phyloP scores from a whole-genome alignment of 2,888 invertebrate genomes.

The Sympetrum striolatum region DNA sequence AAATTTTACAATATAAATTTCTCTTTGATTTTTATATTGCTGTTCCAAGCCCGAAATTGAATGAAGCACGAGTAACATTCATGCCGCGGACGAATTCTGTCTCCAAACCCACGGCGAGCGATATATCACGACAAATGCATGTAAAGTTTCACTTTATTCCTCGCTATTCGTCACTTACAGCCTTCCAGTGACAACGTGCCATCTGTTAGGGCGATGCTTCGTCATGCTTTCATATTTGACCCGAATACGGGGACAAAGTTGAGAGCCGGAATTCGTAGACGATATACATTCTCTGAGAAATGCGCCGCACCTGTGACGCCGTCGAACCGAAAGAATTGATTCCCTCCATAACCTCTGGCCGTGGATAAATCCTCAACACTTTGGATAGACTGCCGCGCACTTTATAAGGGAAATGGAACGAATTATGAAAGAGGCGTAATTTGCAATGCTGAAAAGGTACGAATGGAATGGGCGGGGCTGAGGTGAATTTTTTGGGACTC shows the following conservation, averaged over 20 bases:
- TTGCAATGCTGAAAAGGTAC: background rate
- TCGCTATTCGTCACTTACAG: background rate
- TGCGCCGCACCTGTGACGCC: background rate
- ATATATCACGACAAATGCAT: background rate
- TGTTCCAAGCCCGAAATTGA: background rate
- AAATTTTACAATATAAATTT: background rate
- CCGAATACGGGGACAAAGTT: background rate
- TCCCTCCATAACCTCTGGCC: background rate
- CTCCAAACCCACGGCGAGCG: background rate
- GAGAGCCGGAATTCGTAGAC: background rate
- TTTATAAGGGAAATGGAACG: background rate
- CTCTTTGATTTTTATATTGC: background rate
- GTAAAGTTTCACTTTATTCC: background rate
- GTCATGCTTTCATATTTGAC: background rate
- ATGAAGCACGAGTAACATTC: background rate
- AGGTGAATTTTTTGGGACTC: background rate
- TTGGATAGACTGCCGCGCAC: background rate
- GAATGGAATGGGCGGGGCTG: background rate
- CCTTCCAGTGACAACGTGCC: background rate
- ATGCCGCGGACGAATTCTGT: background rate
- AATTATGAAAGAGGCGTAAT: background rate
- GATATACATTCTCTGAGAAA: background rate
- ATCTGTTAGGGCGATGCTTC: background rate
- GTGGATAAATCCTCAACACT: background rate
- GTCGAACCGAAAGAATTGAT: background rate